Conservation (phyloP, 2,113 vertebrate genomes). For the Glaucomys volans region DNA sequence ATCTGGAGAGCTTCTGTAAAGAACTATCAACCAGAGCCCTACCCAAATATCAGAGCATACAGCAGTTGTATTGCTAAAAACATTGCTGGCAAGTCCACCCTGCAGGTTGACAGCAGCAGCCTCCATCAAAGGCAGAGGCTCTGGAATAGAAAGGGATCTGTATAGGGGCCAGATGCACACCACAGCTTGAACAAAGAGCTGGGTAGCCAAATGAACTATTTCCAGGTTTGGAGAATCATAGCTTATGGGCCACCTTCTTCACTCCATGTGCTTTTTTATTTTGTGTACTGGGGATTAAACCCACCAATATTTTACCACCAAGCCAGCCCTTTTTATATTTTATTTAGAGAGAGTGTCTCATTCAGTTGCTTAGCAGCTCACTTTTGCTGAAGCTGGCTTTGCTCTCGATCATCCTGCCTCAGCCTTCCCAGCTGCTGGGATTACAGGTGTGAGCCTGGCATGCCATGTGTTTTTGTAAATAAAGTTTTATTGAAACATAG, state of each 20-base stretch:
- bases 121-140: neutral
- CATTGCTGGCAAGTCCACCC: neutral
- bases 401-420: too few relatives aligned
- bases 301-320: too few relatives aligned
- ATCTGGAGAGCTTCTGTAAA: neutral
- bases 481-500: slow-evolving; percentile 35
- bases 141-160: neutral
- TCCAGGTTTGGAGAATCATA: neutral
- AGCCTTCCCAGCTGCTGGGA: too few relatives aligned
- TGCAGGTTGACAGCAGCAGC: neutral
- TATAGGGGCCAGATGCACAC: neutral
- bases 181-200: neutral
- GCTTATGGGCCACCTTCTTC: neutral
- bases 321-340: too few relatives aligned
- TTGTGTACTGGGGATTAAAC: too few relatives aligned
- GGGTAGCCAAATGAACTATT: neutral
- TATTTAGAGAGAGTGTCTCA: too few relatives aligned
- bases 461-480: neutral
- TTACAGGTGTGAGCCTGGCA: too few relatives aligned
- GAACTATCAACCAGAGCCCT: neutral
- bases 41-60: neutral
- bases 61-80: neutral
- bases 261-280: too few relatives aligned
- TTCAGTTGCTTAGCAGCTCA: too few relatives aligned
- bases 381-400: too few relatives aligned